Evolutionary conservation across 2,888 invertebrate species (phyloP), one percentile per base, ranked within the genome.

Genomic region (Drosophila paramelanica): DNA sequence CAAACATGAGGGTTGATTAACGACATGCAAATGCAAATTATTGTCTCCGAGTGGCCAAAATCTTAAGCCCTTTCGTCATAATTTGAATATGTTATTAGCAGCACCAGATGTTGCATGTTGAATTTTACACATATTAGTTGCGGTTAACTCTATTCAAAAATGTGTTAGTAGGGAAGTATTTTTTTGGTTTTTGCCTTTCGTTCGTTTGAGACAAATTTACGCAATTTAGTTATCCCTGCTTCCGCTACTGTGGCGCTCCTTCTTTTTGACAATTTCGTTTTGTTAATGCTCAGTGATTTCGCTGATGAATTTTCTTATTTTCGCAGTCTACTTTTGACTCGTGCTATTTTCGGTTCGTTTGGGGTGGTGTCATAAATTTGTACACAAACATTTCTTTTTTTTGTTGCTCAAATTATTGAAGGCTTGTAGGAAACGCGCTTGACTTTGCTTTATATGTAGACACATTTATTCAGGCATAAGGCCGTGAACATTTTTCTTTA

Each of bases 391-490:
- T 23, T 23, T 23, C 3, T 73, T 83, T 67, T 80, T 76, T 31
- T 73, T 83, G 65, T 80, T 76, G 38, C 71, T 36, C 42, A 25
- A 79, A 81, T 79, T 64, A 51, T 72, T 61, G 67, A 50, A 52
- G 46, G 53, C 53, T 49, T 52, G 39, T 49, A 59, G 42, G 20
- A 33, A 57, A 31, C 51, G 47, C 49, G 13, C 33, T 17, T 50
- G 39, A 17, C 45, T 67, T 78, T 70, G 17, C 17, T 17, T 17
- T 17, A 57, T 65, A 80, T 77, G 72, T 68, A 83, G 75, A 79
- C 75, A 81, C 81, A 85, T 85, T 68, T 79, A 85, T 88, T 84
- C 82, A 85, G 59, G 82, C 86, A 85, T 77, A 84, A 79, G 73
- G 79, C 85, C 85, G 83, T 73, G 70, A 77, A 81, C 69, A 81